Conservation (phyloP, 30 jellyfish, hydroid and myxozoan species). For the Cassiopea xamachana region DNA sequence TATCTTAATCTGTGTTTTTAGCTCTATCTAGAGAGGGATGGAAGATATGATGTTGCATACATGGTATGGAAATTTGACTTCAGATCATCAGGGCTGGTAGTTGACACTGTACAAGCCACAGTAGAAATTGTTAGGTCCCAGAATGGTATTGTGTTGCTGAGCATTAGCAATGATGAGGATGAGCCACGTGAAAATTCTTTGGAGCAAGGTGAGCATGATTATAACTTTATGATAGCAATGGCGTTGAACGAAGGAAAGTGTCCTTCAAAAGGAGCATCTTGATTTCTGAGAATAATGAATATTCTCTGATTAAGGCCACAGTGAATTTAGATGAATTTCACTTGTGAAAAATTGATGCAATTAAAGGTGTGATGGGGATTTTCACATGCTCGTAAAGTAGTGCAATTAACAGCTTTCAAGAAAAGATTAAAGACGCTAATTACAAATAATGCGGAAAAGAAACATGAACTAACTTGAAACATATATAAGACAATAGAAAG, state of each 20-base stretch:
- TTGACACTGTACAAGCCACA: slow-evolving; percentile 55
- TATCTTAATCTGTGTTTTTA: not conserved
- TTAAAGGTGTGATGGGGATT: too few relatives aligned
- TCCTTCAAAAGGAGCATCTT: not conserved
- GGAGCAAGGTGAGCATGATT: slow-evolving; percentile 27
- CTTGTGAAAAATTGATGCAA: too few relatives aligned
- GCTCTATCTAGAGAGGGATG: slow-evolving; percentile 64
- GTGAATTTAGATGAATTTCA: too few relatives aligned
- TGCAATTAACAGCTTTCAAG: too few relatives aligned
- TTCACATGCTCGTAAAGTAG: too few relatives aligned
- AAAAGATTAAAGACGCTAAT: too few relatives aligned
- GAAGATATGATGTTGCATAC: slow-evolving; percentile 2
- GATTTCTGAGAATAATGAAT: too few relatives aligned
- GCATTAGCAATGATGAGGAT: slow-evolving; percentile 38
- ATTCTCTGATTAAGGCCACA: too few relatives aligned
- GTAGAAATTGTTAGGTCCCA: slow-evolving; percentile 23
- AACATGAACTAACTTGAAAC: too few relatives aligned
- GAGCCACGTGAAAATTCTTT: not conserved
- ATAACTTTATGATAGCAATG: too few relatives aligned
- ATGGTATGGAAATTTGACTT: slow-evolving; percentile 72
- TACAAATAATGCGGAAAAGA: too few relatives aligned
- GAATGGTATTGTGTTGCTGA: slow-evolving; percentile 9
- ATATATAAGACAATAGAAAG: too few relatives aligned
- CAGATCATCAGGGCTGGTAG: slow-evolving; percentile 66
- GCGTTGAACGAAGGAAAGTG: not conserved